Conservation (phyloP, 2,888 invertebrate genomes). For the Cerastoderma edule region DNA sequence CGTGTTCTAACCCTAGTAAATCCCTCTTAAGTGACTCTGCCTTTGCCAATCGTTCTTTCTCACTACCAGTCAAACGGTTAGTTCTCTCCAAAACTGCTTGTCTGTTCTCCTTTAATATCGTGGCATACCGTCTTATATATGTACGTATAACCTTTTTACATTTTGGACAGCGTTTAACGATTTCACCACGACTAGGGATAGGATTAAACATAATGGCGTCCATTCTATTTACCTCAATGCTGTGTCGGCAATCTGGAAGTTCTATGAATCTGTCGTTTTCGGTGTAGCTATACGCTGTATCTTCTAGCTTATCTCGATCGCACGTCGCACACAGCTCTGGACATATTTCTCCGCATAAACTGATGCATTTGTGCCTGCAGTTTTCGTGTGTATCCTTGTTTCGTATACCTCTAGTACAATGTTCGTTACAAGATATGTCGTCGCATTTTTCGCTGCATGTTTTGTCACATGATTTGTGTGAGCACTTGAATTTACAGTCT, state of each 20-base stretch:
- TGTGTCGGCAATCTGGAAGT: conserved; percentile 78
- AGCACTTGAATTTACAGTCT: conserved; percentile 77
- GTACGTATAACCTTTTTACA: conserved; percentile 87
- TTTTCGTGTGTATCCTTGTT: neutral
- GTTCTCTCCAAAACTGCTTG: neutral
- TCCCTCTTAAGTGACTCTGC: neutral
- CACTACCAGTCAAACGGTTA: neutral
- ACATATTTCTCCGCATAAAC: conserved; percentile 83
- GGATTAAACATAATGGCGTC: conserved; percentile 82
- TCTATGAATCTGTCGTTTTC: conserved; percentile 76
- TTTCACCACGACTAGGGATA: conserved; percentile 22
- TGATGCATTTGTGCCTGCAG: conserved; percentile 72
- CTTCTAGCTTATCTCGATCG: conserved; percentile 82
- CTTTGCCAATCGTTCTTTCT: neutral
- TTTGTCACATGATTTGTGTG: conserved; percentile 73
- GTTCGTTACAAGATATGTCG: conserved; percentile 75
- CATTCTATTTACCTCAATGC: conserved; percentile 81
- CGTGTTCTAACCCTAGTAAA: neutral
- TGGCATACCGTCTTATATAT: conserved; percentile 76
- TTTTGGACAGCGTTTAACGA: conserved; percentile 85
- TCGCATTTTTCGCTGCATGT: conserved; percentile 81
- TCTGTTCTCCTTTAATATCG: conserved; percentile 28
- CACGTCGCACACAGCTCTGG: conserved; percentile 68
- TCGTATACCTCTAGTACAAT: neutral
- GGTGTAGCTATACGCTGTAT: conserved; percentile 83